phyloP scores from a whole-genome alignment of 2,888 invertebrate species.

The Malthinus seriepunctatus region DNA sequence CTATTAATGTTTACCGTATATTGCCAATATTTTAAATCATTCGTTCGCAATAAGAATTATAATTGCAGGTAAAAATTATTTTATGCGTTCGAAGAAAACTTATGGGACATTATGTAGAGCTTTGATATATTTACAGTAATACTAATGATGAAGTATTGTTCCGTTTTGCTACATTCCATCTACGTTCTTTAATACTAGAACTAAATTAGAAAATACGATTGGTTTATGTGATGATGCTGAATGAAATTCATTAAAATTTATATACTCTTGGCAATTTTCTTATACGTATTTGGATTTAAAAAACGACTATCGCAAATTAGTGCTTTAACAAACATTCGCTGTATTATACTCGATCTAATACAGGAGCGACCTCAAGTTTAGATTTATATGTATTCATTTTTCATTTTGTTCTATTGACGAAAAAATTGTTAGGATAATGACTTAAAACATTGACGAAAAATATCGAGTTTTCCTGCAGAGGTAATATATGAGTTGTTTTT shows the following conservation, averaged over 20 bases:
- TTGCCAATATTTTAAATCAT: constrained; percentile 27
- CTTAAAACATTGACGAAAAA: too few relatives aligned
- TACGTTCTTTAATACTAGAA: constrained; percentile 6
- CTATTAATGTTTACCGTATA: constrained; percentile 28
- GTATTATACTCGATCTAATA: too few relatives aligned
- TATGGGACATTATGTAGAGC: constrained; percentile 11
- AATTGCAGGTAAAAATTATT: constrained; percentile 25
- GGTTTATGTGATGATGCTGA: not conserved
- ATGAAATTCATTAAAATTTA: not conserved
- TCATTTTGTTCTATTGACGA: too few relatives aligned
- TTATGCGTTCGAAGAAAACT: constrained; percentile 24
- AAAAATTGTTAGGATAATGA: too few relatives aligned
- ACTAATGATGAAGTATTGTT: constrained; percentile 14
- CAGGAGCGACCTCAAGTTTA: too few relatives aligned
- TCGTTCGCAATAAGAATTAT: constrained; percentile 30
- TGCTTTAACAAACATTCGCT: too few relatives aligned
- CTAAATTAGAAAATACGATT: constrained; percentile 11
- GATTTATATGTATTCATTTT: too few relatives aligned
- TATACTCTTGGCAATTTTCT: not conserved
- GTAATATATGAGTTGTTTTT: too few relatives aligned
- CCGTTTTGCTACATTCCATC: constrained; percentile 14
- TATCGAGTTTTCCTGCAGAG: too few relatives aligned
- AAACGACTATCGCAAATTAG: too few relatives aligned
- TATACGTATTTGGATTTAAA: too few relatives aligned
- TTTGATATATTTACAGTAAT: constrained; percentile 6